Percentiles rank a stretch among this genome's conserved stretches.
Conservation (phyloP, 2,888 invertebrate genomes). For the Stegophylla sp. region DNA sequence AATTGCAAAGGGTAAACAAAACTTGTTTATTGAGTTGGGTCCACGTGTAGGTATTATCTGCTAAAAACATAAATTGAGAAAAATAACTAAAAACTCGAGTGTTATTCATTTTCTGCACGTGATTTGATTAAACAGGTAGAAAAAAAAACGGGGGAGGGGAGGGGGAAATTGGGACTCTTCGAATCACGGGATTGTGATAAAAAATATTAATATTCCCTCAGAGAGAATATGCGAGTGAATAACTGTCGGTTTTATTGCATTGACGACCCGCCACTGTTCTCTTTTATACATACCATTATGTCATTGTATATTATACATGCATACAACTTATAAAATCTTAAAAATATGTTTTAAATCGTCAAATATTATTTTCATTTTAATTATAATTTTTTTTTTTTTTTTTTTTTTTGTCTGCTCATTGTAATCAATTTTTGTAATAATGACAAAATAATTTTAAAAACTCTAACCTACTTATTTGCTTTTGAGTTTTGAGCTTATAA, state of each 20-base stretch:
- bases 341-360: no score
- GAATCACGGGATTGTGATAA: conserved; percentile 21
- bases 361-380: no score
- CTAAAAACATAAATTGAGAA: neutral
- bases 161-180: conserved; percentile 7
- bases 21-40: no score
- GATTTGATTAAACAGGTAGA: conserved; percentile 26
- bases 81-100: neutral
- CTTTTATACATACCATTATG: neutral
- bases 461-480: no score
- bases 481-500: no score
- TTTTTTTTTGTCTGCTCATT: no score
- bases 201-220: neutral
- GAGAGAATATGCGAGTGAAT: neutral
- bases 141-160: conserved; percentile 16
- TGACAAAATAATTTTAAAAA: no score
- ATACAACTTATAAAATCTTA: no score
- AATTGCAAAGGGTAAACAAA: no score
- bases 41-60: neutral
- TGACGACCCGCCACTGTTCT: neutral
- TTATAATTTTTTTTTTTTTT: no score
- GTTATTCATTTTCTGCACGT: neutral
- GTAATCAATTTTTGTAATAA: no score
- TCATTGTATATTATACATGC: no score
- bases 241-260: conserved; percentile 14